A percentile compares a stretch with the other conserved stretches of the same genome.
These are phyloP conservation scores for Meriones psammophilus DNA, from an alignment of 2,797 vertebrate genomes.

Conservation along the genomic window DNA sequence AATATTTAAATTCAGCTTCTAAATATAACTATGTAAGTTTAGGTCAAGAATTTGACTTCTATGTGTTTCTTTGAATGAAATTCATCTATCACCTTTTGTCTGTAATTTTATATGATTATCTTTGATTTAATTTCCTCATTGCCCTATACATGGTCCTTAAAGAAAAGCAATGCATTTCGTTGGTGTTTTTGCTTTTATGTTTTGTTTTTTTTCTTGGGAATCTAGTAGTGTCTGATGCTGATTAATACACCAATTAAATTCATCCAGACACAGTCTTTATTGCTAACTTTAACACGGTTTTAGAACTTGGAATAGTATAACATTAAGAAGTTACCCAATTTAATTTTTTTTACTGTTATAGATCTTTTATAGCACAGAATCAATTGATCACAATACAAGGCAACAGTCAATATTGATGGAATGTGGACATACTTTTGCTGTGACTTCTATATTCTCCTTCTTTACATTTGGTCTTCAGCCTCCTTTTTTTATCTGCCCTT, in stretches of 20 bases:
- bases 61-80: background rate
- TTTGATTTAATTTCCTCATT: background rate
- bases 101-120: background rate
- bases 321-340: background rate
- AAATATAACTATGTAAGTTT: background rate
- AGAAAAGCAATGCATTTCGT: background rate
- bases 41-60: background rate
- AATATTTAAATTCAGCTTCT: constrained; percentile 3
- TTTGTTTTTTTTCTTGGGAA: background rate
- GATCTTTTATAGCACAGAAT: background rate
- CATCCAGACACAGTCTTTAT: background rate
- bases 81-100: background rate
- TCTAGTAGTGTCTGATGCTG: background rate
- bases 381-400: background rate
- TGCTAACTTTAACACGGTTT: background rate
- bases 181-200: background rate
- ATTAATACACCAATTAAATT: background rate
- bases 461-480: background rate
- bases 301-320: background rate
- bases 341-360: background rate
- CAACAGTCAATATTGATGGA: background rate
- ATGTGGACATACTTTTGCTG: background rate
- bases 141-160: background rate
- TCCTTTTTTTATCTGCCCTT: background rate
- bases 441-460: background rate